Percentiles rank a stretch among this genome's conserved stretches.
Conservation (phyloP, 2,113 vertebrate genomes). For the Amphiprion percula region DNA sequence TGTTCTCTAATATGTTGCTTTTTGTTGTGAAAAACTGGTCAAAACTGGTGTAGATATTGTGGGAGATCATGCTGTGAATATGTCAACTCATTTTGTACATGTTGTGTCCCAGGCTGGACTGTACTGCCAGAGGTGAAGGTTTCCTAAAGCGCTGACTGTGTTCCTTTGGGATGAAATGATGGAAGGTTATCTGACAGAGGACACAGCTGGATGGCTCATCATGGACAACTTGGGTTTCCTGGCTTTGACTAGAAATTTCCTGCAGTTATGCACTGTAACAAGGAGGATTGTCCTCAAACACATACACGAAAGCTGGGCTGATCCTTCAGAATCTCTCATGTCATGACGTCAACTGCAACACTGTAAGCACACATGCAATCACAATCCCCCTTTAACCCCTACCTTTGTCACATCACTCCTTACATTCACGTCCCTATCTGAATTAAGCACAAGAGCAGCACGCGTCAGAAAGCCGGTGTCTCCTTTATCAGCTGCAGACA, state of each 20-base stretch:
- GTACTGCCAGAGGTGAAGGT: slow-evolving; percentile 51
- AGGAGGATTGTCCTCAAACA: slow-evolving; percentile 21
- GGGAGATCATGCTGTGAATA: not conserved
- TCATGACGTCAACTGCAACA: slow-evolving; percentile 5
- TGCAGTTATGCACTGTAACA: slow-evolving; percentile 31
- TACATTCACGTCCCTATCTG: slow-evolving; percentile 53
- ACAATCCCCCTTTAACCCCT: not conserved
- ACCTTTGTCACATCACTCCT: slow-evolving; percentile 8
- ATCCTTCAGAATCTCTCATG: slow-evolving; percentile 16
- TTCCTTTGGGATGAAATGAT: slow-evolving; percentile 58
- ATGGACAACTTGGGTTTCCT: slow-evolving; percentile 69
- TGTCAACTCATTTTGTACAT: slow-evolving; percentile 11
- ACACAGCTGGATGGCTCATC: slow-evolving; percentile 75
- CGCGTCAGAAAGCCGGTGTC: slow-evolving; percentile 41
- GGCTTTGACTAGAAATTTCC: slow-evolving; percentile 54
- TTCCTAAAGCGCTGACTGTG: slow-evolving; percentile 72
- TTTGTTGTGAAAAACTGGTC: not conserved
- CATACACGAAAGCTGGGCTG: not conserved
- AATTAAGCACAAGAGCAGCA: slow-evolving; percentile 20
- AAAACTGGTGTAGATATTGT: no score
- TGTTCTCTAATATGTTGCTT: not conserved
- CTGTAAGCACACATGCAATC: slow-evolving; percentile 23
- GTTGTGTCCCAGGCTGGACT: slow-evolving; percentile 10
- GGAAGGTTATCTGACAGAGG: slow-evolving; percentile 59
- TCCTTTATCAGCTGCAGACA: slow-evolving; percentile 75